Percentiles rank a stretch among this genome's conserved stretches.
phyloP scores from a whole-genome alignment of 2,113 vertebrate genomes.

The Leucopsar rothschildi region DNA sequence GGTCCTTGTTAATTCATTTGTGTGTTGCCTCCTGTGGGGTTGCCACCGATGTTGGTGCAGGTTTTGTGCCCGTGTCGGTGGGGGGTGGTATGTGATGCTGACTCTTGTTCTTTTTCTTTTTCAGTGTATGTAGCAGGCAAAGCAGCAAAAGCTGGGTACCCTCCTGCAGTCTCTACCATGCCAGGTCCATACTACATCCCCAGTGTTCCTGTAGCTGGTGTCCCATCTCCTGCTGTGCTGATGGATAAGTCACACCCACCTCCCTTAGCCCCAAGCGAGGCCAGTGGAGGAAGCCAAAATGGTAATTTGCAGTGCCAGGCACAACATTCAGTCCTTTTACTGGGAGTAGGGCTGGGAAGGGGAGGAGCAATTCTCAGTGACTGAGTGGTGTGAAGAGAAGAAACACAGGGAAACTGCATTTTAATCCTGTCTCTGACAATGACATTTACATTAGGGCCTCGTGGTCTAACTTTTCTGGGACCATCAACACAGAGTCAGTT shows the following conservation, averaged over 20 bases:
- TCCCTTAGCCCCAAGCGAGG: slow-evolving; percentile 74
- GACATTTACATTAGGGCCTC: not conserved
- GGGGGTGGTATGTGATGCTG: not conserved
- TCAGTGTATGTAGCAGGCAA: slow-evolving; percentile 96
- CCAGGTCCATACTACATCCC: slow-evolving; percentile 93
- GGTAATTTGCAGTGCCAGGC: slow-evolving; percentile 66
- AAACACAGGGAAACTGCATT: not conserved
- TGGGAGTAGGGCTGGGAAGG: not conserved
- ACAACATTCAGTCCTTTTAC: not conserved
- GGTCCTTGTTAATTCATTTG: not conserved
- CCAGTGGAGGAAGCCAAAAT: slow-evolving; percentile 74
- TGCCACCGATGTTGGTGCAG: not conserved
- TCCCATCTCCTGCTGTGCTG: slow-evolving; percentile 79
- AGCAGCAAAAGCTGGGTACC: slow-evolving; percentile 82
- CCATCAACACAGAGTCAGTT: not conserved
- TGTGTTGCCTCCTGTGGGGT: not conserved
- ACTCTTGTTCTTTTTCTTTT: slow-evolving; percentile 53
- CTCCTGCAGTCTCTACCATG: slow-evolving; percentile 77
- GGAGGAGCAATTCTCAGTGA: not conserved
- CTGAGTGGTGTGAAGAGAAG: not conserved
- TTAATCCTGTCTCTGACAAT: not conserved
- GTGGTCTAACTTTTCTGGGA: not conserved
- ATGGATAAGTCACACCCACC: slow-evolving; percentile 84
- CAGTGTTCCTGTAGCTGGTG: slow-evolving; percentile 82
- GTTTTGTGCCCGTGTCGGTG: accelerated